These are phyloP conservation scores for Platyscapa corneri DNA, from an alignment of 1,140 invertebrate species.

Conservation along the genomic window DNA sequence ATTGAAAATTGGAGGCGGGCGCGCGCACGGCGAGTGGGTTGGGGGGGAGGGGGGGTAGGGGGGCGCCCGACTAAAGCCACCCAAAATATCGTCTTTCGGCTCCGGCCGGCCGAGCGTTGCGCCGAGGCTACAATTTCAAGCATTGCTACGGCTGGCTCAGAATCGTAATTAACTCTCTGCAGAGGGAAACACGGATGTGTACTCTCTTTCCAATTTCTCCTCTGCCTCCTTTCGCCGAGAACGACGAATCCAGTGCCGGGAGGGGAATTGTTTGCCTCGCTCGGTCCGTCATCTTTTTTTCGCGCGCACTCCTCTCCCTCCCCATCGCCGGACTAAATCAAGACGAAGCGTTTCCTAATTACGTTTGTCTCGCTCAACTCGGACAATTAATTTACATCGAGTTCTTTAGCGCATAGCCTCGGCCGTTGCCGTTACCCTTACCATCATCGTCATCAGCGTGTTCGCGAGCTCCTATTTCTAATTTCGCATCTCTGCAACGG, in stretches of 20 bases:
- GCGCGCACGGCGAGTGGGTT: background rate
- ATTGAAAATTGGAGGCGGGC: slow-evolving; percentile 36
- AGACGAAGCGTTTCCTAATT: background rate
- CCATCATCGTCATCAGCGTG: too few relatives aligned
- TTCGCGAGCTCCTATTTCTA: too few relatives aligned
- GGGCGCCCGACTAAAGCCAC: background rate
- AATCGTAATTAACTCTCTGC: slow-evolving; percentile 58
- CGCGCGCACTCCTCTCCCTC: background rate
- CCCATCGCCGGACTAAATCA: background rate
- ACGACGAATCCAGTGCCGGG: background rate
- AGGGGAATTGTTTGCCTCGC: slow-evolving; percentile 29
- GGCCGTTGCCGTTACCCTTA: too few relatives aligned
- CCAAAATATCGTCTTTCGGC: slow-evolving; percentile 12
- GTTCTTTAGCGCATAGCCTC: too few relatives aligned
- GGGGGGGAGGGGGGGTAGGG: background rate
- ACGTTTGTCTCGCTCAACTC: background rate
- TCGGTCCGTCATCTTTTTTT: background rate
- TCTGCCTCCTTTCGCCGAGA: background rate
- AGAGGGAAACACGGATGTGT: slow-evolving; percentile 41
- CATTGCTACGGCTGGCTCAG: slow-evolving; percentile 43
- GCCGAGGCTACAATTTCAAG: slow-evolving; percentile 33
- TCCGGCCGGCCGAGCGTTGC: background rate
- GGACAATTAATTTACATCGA: too few relatives aligned
- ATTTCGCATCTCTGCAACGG: too few relatives aligned
- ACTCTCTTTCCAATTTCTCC: slow-evolving; percentile 12